These are phyloP conservation scores for Kuschelorhynchus macadamiae DNA, from an alignment of 2,888 invertebrate genomes.

Conservation along the genomic window DNA sequence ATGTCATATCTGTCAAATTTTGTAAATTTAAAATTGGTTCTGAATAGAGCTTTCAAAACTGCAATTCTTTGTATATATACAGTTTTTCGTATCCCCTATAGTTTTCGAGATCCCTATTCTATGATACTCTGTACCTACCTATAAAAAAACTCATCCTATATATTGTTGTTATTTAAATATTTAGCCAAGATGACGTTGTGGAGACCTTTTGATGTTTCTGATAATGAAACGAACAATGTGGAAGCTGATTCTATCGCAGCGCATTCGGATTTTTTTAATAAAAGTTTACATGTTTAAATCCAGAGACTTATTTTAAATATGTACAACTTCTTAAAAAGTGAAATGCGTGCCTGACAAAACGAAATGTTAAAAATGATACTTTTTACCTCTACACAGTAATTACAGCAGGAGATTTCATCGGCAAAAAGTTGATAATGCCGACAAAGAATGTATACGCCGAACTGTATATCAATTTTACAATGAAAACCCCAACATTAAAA, in stretches of 20 bases:
- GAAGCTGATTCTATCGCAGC: not conserved
- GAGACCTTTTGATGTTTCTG: slow-evolving; percentile 3
- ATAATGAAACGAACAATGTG: not conserved
- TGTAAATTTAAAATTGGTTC: no score
- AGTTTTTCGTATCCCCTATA: no score
- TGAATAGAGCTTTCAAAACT: no score
- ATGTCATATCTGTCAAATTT: no score
- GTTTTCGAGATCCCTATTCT: no score
- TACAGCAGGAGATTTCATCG: not conserved
- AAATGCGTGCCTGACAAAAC: not conserved
- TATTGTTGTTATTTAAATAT: not conserved
- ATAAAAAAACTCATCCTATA: not conserved
- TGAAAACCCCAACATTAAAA: not conserved
- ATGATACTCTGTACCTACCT: no score
- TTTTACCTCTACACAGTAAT: not conserved
- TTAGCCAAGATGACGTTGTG: not conserved
- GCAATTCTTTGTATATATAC: no score
- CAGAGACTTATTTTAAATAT: slow-evolving; percentile 12
- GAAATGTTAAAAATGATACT: not conserved
- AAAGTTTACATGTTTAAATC: slow-evolving; percentile 1
- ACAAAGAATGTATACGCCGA: not conserved
- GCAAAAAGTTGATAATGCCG: not conserved
- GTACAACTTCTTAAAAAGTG: slow-evolving; percentile 6
- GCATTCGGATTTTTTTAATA: not conserved
- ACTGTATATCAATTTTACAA: not conserved